Evolutionary conservation across 2,888 invertebrate genomes (phyloP), one percentile per base, ranked within the genome.

Genomic region (Isoperla grammatica): DNA sequence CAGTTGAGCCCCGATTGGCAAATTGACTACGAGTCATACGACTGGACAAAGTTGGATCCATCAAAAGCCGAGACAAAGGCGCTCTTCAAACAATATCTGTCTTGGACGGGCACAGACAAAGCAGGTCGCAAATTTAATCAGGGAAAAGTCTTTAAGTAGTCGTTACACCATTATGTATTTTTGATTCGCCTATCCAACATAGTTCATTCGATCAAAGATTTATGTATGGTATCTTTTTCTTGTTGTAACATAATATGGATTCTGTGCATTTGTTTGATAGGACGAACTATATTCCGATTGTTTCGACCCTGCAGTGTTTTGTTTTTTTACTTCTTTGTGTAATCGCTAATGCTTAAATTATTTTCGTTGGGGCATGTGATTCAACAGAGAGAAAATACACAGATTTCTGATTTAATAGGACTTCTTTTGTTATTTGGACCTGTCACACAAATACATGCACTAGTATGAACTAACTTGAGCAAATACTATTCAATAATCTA

Each of bases 91-190:
- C 87, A 95, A 70, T 97, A 96, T 78, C 88, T 97, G 76, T 83
- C 89, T 45, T 95, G 95, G 95, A 80, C 82, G 68, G 96, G 95
- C 64, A 75, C 80, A 17, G 94, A 97, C 76, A 90, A 88, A 73
- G 75, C 81, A 56, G 97, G 95, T 61, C 90, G 95, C 73, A 83
- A 86, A 73, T 96, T 97, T 83, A 96, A 95, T 80, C 95, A 98
- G 81, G 99, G 98, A 77, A 99, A 99, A 81, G 90, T 98, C 77
- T 99, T 97, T 83, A 99, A 99, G 81, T 99, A 85, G 54, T 29
- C 29, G 8, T 29, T 29, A 29, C 29, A 29, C 29, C 29, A 29
- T 29, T 29, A 29, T 29, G 29, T 8, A 29, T 29, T 29, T 29
- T 29, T 29, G 29, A 29, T 29, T 29, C 29, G 29, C 29, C 29